Evolutionary conservation across 2,888 invertebrate species (phyloP).

Genomic region (Cephus pygmeus): DNA sequence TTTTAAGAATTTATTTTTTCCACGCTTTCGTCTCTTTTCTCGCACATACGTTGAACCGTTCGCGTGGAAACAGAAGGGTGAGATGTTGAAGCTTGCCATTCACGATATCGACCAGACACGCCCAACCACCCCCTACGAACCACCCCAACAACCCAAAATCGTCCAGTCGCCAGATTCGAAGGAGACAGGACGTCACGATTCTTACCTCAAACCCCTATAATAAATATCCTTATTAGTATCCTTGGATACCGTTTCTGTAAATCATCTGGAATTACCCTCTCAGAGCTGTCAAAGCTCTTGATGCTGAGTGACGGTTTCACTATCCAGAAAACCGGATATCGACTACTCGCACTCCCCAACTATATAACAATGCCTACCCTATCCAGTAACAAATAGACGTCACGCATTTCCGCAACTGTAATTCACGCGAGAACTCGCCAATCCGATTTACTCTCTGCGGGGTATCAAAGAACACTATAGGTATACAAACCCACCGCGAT

Average conservation of each 20-base stretch:
- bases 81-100: conserved; percentile 48
- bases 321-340: neutral
- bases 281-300: neutral
- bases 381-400: neutral
- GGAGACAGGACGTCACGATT: conserved; percentile 4
- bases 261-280: neutral
- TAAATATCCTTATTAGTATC: neutral
- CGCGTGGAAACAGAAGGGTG: conserved; percentile 27
- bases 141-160: conserved; percentile 13
- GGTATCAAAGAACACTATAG: neutral
- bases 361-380: neutral
- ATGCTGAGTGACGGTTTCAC: neutral
- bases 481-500: neutral
- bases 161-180: conserved; percentile 8
- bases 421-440: neutral
- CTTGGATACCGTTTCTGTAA: neutral
- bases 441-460: neutral
- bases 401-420: neutral
- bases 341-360: neutral
- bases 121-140: conserved; percentile 40
- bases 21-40: conserved; percentile 17
- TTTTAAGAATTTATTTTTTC: neutral
- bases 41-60: neutral
- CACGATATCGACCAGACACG: conserved; percentile 61
- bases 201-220: neutral